Evolutionary conservation across 2,113 vertebrate species (phyloP).

Genomic region (Reinhardtius hippoglossoides): DNA sequence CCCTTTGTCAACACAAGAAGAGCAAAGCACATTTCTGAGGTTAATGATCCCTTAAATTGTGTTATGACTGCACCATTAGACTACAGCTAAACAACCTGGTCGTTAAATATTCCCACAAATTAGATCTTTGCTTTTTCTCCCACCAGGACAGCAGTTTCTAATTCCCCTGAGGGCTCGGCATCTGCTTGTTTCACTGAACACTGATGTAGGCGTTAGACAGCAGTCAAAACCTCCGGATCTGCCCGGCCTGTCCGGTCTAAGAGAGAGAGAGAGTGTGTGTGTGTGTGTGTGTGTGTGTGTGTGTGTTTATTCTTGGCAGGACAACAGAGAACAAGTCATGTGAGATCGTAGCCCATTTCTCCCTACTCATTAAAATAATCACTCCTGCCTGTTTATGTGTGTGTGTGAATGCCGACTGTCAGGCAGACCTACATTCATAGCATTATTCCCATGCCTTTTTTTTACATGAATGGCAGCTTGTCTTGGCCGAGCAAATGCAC

Average conservation of each 20-base stretch:
- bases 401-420: not conserved
- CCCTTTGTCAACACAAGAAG: not conserved
- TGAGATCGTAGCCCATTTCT: slow-evolving; percentile 38
- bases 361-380: slow-evolving; percentile 52
- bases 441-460: not conserved
- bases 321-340: slow-evolving; percentile 55
- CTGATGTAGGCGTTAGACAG: slow-evolving; percentile 30
- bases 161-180: not conserved
- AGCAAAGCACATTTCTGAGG: not conserved
- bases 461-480: not conserved
- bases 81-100: not conserved
- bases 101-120: slow-evolving; percentile 3
- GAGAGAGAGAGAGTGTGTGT: slow-evolving; percentile 2
- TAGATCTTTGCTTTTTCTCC: not conserved
- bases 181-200: slow-evolving; percentile 21
- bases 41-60: slow-evolving; percentile 34
- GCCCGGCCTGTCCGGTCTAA: slow-evolving; percentile 7
- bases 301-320: slow-evolving; percentile 53
- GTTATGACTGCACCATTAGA: slow-evolving; percentile 9
- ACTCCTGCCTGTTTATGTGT: slow-evolving; percentile 35
- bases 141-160: not conserved
- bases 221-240: slow-evolving; percentile 24
- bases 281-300: not conserved
- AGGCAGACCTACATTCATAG: not conserved
- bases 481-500: not conserved